A percentile compares a stretch with the other conserved stretches of the same genome.
Evolutionary conservation across 2,888 invertebrate species (phyloP).

Genomic region (Ectemnius continuus): DNA sequence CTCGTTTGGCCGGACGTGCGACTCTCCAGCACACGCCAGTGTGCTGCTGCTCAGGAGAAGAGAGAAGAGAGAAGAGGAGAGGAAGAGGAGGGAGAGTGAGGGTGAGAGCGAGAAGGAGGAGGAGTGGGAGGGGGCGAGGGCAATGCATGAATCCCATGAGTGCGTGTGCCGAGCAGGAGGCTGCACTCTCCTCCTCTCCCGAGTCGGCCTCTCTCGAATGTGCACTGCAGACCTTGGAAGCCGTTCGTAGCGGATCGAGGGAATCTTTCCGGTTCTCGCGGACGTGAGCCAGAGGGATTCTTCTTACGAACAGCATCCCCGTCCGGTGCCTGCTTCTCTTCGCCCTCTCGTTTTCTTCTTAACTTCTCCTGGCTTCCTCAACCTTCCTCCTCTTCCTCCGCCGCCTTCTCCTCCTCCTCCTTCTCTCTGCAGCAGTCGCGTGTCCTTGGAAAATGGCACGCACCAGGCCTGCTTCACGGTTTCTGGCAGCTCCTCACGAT

Average conservation of each 20-base stretch:
- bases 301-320: slow-evolving; percentile 35
- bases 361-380: background rate
- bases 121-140: slow-evolving; percentile 17
- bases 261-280: slow-evolving; percentile 77
- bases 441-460: slow-evolving; percentile 70
- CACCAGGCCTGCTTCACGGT: slow-evolving; percentile 57
- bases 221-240: slow-evolving; percentile 72
- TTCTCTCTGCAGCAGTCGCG: slow-evolving; percentile 15
- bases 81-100: too few relatives aligned
- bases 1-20: slow-evolving; percentile 69
- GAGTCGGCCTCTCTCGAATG: slow-evolving; percentile 51
- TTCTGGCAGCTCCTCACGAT: slow-evolving; percentile 55
- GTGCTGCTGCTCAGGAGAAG: too few relatives aligned
- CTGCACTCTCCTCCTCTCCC: slow-evolving; percentile 27
- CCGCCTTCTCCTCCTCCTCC: slow-evolving; percentile 11
- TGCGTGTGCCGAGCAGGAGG: slow-evolving; percentile 6
- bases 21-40: slow-evolving; percentile 44
- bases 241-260: slow-evolving; percentile 76
- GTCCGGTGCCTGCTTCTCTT: background rate
- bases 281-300: slow-evolving; percentile 63
- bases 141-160: slow-evolving; percentile 23
- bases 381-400: background rate
- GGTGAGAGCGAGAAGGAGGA: too few relatives aligned
- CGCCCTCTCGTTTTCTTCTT: slow-evolving; percentile 5
- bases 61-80: background rate